Percentiles rank a stretch among this genome's conserved stretches.
These are phyloP conservation scores for Lucinisca nassula DNA, from an alignment of 2,888 invertebrate genomes.

Conservation along the genomic window DNA sequence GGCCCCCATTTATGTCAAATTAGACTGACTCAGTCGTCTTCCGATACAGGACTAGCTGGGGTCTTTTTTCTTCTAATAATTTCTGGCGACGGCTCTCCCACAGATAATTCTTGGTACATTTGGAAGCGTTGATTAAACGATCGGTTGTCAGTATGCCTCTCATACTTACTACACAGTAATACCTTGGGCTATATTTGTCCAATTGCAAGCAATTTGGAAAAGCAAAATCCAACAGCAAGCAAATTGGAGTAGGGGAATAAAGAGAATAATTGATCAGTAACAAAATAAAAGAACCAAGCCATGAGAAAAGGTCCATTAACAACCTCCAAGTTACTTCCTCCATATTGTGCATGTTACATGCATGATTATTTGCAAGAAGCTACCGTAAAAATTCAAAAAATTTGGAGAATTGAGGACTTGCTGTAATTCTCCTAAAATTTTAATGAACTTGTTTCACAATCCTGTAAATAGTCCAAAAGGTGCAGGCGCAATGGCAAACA, in stretches of 20 bases:
- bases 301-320: no score
- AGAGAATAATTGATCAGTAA: background rate
- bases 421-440: no score
- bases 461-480: no score
- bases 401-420: no score
- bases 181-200: constrained; percentile 84
- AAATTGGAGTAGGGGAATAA: background rate
- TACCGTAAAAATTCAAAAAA: no score
- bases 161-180: constrained; percentile 88
- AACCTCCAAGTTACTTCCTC: no score
- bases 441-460: no score
- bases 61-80: constrained; percentile 24
- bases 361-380: no score
- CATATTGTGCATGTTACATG: no score
- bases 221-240: background rate
- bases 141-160: constrained; percentile 87
- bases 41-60: background rate
- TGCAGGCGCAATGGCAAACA: no score
- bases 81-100: constrained; percentile 52
- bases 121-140: constrained; percentile 84
- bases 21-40: background rate
- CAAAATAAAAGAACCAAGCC: no score
- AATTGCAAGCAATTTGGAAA: background rate
- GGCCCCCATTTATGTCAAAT: background rate
- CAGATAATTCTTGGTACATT: constrained; percentile 80